These are phyloP conservation scores for Agapornis canus DNA, from an alignment of 2,797 vertebrate genomes.

Conservation along the genomic window DNA sequence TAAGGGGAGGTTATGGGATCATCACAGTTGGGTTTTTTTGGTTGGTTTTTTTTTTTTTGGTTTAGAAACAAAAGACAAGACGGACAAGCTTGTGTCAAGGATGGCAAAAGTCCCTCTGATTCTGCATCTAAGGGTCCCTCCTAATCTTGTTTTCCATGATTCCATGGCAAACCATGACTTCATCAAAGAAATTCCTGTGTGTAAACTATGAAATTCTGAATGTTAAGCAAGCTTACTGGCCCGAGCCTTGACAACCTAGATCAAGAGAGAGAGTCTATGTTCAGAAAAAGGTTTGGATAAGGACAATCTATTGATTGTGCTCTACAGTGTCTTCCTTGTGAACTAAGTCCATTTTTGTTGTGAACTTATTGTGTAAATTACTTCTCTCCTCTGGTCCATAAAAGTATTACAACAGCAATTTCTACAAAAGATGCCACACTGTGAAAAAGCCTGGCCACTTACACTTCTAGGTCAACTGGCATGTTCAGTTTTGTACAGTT, in stretches of 20 bases:
- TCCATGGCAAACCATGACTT: background rate
- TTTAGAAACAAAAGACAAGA: background rate
- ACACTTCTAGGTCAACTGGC: rapidly evolving
- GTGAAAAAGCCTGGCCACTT: background rate
- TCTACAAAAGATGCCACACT: background rate
- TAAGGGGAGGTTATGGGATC: background rate
- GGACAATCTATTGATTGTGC: background rate
- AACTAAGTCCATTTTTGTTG: background rate
- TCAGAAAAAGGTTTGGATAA: background rate
- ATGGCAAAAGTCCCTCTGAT: background rate
- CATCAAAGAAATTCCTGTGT: background rate
- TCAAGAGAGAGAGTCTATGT: background rate
- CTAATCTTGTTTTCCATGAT: background rate
- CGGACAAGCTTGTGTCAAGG: background rate
- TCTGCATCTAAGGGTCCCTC: background rate
- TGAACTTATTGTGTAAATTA: background rate
- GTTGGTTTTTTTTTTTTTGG: background rate
- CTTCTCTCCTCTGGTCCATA: background rate
- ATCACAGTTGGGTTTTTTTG: background rate
- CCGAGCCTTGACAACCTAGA: background rate
- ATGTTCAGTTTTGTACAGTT: background rate
- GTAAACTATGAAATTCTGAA: background rate
- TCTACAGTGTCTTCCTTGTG: background rate
- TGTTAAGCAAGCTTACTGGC: background rate
- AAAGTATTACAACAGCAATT: background rate